Base-by-base conservation (phyloP, 2,797 vertebrate species). In the Rhinogobio ventralis region DNA sequence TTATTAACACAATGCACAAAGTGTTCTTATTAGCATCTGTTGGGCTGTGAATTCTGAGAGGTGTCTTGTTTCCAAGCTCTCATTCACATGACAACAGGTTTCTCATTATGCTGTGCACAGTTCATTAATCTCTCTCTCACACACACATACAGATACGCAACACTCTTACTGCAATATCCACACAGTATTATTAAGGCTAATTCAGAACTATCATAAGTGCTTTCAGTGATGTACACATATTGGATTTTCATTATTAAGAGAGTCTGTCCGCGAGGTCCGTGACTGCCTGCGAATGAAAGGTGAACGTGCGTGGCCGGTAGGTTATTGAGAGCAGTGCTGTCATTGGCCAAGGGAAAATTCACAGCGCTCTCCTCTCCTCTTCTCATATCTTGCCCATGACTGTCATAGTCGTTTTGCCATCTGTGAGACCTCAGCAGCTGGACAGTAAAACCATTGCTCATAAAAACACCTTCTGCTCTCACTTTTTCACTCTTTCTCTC, bases 1-100 rank as follows among this genome's bases (percentile, higher is more conserved):
- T 91, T 91, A 89, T 89, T 92, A 89, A 87, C 90, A 92, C 91
- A 90, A 83, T 46, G 4, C 68, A 33, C 62, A 71, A 77, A 74
- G 71, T 83, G 85, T 86, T 72, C 83, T 66, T 74, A 80, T 80
- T 79, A 66, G 83, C 85, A 88, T 90, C 87, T 92, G 90, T 86
- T 86, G 51, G 76, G 72, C 80, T 82, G 67, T 79, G 75, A 86
- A 25, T 46, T 88, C 82, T 82, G 67, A 76, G 80, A 85, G 76
- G 55, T 84, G 87, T 87, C 66, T 90, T 78, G 82, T 78, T 91
- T 76, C 86, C 87, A 77, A 88, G 75, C 39, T 79, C 82, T 79
- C 46, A 36, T 69, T 78, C 80, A 82, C 80, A 64, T 86, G 81
- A 75, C 76, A 49, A 60, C 66, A 79, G 67, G 75, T 79, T 79